Conservation (phyloP, 2,113 vertebrate genomes). For the Antechinus flavipes region DNA sequence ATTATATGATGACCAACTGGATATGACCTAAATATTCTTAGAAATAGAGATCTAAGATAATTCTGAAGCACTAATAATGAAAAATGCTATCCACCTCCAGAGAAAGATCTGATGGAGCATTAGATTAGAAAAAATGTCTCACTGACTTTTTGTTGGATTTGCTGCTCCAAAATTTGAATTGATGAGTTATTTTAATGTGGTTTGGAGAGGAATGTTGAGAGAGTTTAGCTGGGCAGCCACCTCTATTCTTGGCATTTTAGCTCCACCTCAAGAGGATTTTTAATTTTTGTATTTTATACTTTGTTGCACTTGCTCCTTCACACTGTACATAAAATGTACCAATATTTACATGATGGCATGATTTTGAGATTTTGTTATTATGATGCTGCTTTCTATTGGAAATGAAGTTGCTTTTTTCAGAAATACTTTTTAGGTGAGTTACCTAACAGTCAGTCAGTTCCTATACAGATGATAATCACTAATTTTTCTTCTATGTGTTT, state of each 20-base stretch:
- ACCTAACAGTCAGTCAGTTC: conserved; percentile 17
- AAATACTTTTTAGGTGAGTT: conserved; percentile 26
- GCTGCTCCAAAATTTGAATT: neutral
- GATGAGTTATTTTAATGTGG: neutral
- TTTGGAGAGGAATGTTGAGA: neutral
- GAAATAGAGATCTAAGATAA: no score
- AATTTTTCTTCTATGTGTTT: conserved; percentile 49
- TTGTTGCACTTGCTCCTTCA: conserved; percentile 66
- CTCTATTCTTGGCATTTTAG: neutral
- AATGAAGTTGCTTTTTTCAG: conserved; percentile 58
- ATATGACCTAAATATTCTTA: no score
- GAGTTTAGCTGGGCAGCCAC: neutral
- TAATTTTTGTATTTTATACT: conserved; percentile 72
- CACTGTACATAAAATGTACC: conserved; percentile 40
- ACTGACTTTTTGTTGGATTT: neutral
- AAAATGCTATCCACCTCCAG: neutral
- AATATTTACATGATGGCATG: conserved; percentile 61
- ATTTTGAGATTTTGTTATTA: conserved; percentile 55
- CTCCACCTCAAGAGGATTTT: conserved; percentile 45
- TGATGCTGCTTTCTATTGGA: conserved; percentile 34
- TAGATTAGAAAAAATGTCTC: neutral
- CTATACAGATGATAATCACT: conserved; percentile 57
- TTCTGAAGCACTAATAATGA: no score
- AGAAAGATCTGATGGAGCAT: neutral
- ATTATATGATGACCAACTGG: neutral